Conservation (phyloP, 2,113 vertebrate species). For the Corythornis vintsioides region DNA sequence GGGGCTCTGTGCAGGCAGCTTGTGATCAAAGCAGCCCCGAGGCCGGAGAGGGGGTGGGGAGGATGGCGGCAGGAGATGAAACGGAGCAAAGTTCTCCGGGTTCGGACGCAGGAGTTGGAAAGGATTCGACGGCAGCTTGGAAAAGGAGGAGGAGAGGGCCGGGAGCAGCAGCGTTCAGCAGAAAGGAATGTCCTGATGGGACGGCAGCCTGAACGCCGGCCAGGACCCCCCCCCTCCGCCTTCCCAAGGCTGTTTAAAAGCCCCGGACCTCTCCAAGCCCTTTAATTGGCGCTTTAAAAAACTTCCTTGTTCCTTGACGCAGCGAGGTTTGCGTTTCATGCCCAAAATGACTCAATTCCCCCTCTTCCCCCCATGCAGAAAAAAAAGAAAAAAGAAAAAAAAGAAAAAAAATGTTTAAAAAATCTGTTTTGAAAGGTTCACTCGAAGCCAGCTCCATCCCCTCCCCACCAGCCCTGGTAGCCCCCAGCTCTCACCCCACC, state of each 20-base stretch:
- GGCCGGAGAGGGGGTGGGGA: not conserved
- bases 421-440: slow-evolving; percentile 14
- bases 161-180: slow-evolving; percentile 60
- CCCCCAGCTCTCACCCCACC: slow-evolving; percentile 49
- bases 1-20: not conserved
- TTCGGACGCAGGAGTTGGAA: slow-evolving; percentile 53
- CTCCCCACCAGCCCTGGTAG: not conserved
- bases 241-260: slow-evolving; percentile 50
- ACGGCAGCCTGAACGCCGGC: slow-evolving; percentile 43
- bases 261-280: slow-evolving; percentile 56
- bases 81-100: slow-evolving; percentile 45
- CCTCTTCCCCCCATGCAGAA: not conserved
- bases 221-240: not conserved
- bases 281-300: slow-evolving; percentile 67
- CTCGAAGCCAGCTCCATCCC: slow-evolving; percentile 21
- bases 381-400: not conserved
- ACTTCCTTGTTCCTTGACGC: slow-evolving; percentile 61
- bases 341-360: slow-evolving; percentile 54
- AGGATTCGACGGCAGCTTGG: slow-evolving; percentile 58
- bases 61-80: slow-evolving; percentile 20
- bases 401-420: too few species aligned
- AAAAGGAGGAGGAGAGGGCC: slow-evolving; percentile 52
- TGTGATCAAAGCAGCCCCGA: slow-evolving; percentile 25
- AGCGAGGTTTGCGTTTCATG: slow-evolving; percentile 44
- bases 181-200: slow-evolving; percentile 69